A percentile compares a stretch with the other conserved stretches of the same genome.
Conservation (phyloP, 2,888 invertebrate genomes). For the Polydrusus cervinus region DNA sequence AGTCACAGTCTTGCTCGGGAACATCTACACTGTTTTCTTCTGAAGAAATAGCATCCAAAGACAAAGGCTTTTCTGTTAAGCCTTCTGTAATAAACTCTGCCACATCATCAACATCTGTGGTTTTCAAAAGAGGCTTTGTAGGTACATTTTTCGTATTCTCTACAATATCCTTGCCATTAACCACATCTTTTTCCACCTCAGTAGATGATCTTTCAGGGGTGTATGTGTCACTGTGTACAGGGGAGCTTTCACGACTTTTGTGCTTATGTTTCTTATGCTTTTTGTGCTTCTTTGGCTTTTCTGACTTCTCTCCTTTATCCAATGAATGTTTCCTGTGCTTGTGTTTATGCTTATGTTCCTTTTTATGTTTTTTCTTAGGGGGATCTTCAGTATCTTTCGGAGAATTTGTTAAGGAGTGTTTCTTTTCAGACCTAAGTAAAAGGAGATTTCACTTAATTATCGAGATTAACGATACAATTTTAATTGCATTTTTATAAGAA, state of each 20-base stretch:
- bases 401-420: conserved; percentile 29
- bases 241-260: conserved; percentile 62
- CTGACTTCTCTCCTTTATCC: conserved; percentile 74
- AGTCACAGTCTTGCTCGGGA: conserved; percentile 78
- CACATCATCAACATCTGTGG: conserved; percentile 72
- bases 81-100: conserved; percentile 73
- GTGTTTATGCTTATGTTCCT: conserved; percentile 75
- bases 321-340: conserved; percentile 72
- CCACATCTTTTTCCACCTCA: conserved; percentile 40
- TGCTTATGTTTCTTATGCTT: conserved; percentile 78
- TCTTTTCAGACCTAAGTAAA: conserved; percentile 25
- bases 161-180: conserved; percentile 51
- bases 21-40: conserved; percentile 76
- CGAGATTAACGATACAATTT: not conserved
- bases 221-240: conserved; percentile 65
- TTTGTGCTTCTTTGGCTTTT: conserved; percentile 79
- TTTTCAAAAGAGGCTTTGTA: conserved; percentile 58
- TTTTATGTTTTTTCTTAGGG: conserved; percentile 80
- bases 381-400: conserved; percentile 15
- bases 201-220: conserved; percentile 67
- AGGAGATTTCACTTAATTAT: not conserved
- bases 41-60: conserved; percentile 80
- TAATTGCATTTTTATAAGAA: not conserved
- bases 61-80: conserved; percentile 66
- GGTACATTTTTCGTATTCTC: conserved; percentile 27